Evolutionary conservation across 2,797 vertebrate genomes (phyloP), one percentile per base, ranked within the genome.

Genomic region (Atherinosoma microstoma): DNA sequence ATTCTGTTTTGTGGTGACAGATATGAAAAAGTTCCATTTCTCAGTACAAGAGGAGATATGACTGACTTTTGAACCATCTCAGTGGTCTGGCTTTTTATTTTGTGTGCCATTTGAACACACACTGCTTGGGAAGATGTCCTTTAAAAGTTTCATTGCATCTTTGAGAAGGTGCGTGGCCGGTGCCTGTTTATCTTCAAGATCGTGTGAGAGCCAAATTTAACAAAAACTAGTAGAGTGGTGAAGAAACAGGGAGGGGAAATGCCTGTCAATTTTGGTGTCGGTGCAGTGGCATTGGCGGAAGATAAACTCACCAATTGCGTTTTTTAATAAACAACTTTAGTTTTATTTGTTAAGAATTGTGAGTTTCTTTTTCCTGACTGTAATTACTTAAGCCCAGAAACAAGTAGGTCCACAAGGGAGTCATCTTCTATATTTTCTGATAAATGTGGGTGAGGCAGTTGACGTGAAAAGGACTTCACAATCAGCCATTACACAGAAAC

Each of bases 21-120:
- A 35, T 45, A 15, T 54, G 34, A 57, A 61, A 18, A 61, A 2
- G 22, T 67, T 62, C 29, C 0, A 32, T 56, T 0, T 62, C n/a
- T 67, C 57, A 18, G 32, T 12, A 36, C 12, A 30, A 30, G 54
- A 27, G 15, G 54, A 30, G 27, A 56, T 56, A 3, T 49, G 40
- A n/a, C 4, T 54, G 29, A 64, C 45, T 58, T 67, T 57, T 67
- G 29, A 57, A 59, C 24, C 64, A 24, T 40, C 20, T 68, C 0
- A 58, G 56, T 30, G 2, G 3, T 45, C 24, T 2, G 0, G 24
- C 51, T 8, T 30, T 29, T 30, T 27, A 56, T 29, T 56, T 30
- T 56, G 15, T 29, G 6, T 51, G 49, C 13, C 15, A 30, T 16
- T 29, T 27, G 27, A 56, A 56, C 15, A 4, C 15, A 4, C 16